These are phyloP conservation scores for Xiphorhynchus elegans DNA, from an alignment of 2,113 vertebrate species.

Conservation along the genomic window DNA sequence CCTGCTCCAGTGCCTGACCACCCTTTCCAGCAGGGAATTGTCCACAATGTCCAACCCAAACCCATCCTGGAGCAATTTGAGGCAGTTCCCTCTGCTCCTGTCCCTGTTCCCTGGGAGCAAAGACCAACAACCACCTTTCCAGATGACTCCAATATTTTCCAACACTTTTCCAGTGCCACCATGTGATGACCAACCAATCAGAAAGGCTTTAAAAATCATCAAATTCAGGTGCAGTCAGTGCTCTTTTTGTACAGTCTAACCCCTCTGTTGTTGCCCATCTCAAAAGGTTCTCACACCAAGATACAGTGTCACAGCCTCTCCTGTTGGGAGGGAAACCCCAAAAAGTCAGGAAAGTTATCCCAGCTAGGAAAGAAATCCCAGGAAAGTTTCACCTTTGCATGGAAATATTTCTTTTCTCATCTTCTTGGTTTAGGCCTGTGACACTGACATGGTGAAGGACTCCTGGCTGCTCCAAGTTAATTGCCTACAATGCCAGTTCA, in stretches of 20 bases:
- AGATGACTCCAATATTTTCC: background rate
- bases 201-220: background rate
- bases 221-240: accelerated
- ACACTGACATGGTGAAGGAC: accelerated
- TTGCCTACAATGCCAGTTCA: background rate
- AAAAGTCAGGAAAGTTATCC: background rate
- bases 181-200: accelerated
- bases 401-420: background rate
- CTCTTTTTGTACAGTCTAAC: background rate
- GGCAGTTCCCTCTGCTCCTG: background rate
- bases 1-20: no score
- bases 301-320: accelerated
- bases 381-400: background rate
- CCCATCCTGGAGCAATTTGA: background rate
- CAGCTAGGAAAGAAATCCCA: background rate
- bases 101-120: background rate
- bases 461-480: background rate
- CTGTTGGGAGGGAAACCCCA: background rate
- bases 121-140: background rate
- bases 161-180: background rate
- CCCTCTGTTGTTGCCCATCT: background rate
- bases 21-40: background rate
- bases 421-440: background rate
- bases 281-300: background rate
- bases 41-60: background rate